A percentile compares a stretch with the other conserved stretches of the same genome.
Evolutionary conservation across 23 tunicate species (phyloP).

Genomic region (Corella eumyota): DNA sequence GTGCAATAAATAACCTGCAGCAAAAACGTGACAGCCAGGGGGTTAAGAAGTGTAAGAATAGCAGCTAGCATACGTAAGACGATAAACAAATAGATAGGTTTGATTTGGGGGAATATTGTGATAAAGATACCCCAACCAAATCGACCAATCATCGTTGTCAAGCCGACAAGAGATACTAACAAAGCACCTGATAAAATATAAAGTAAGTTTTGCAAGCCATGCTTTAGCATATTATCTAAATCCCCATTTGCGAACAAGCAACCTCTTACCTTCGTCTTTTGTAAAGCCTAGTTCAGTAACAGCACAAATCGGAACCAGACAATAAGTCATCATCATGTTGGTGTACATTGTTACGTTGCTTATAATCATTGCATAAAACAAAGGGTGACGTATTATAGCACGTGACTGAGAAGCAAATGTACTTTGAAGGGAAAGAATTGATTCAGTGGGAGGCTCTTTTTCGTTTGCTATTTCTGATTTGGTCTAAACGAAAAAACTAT

Average conservation of each 20-base stretch:
- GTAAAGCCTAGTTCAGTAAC: conserved; percentile 18
- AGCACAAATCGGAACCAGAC: conserved; percentile 49
- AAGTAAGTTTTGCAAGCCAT: too few species aligned
- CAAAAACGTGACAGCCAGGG: conserved; percentile 18
- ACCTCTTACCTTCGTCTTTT: conserved; percentile 33
- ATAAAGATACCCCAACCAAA: conserved; percentile 37
- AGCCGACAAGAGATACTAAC: conserved; percentile 34
- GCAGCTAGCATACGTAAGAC: conserved; percentile 15
- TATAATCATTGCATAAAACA: conserved; percentile 20
- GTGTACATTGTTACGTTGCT: conserved; percentile 31
- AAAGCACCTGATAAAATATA: conserved; percentile 15
- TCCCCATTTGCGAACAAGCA: too few species aligned
- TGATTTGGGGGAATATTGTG: not conserved
- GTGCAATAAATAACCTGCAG: conserved; percentile 20
- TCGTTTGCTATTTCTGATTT: too few species aligned
- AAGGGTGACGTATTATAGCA: conserved; percentile 13
- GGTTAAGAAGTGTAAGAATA: conserved; percentile 21
- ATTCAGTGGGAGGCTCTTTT: too few species aligned
- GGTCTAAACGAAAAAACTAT: too few species aligned
- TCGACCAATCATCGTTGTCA: conserved; percentile 28
- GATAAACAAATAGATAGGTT: conserved; percentile 18
- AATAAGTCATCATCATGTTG: conserved; percentile 48
- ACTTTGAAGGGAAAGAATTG: too few species aligned
- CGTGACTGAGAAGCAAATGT: conserved; percentile 7
- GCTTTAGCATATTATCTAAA: too few species aligned